Evolutionary conservation across 2,113 vertebrate genomes (phyloP), one percentile per base, ranked within the genome.

Genomic region (Misgurnus anguillicaudatus): DNA sequence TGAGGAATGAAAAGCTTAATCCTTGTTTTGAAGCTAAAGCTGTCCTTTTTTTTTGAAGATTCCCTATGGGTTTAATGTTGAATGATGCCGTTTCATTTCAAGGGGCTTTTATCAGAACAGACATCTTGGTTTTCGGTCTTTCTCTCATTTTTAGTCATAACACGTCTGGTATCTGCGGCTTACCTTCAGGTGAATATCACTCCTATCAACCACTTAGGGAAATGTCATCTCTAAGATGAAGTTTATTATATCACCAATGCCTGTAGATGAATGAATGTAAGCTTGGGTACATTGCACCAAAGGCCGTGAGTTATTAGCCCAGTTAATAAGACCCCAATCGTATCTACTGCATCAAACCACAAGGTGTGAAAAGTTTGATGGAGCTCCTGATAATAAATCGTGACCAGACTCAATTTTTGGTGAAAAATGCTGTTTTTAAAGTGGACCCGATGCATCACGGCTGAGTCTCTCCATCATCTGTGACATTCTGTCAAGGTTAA

Each of bases 401-500:
- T 21, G 53, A 72, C 70, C 42, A 38, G 21, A 41, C 41, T 72
- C 53, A 42, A 58, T 60, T 42, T 24, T 24, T 6, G 70, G 6
- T 60, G 53, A 72, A 72, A 72, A 72, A 72, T 42, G 4, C 6
- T 0, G 39, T 57, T 42, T 72, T 72, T 58, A 42, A 72, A 55
- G 19, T 41, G 53, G 19, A 42, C 53, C 38, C 24, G 38, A 72
- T 72, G 38, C 53, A 58, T 42, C 41, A 19, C 41, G 70, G 11
- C 38, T 72, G 70, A 60, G 41, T 60, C 53, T 42, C 70, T 72
- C 53, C 38, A 72, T 72, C 53, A 60, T 42, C 13, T 41, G 4
- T 72, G 70, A 72, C 70, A 58, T 72, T 72, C 53, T 60, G 53
- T 58, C 70, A 72, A 42, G 53, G 70, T 60, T 72, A 72, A 60